Base-by-base conservation (phyloP, 2,888 invertebrate genomes). In the Calliphora vomitoria region DNA sequence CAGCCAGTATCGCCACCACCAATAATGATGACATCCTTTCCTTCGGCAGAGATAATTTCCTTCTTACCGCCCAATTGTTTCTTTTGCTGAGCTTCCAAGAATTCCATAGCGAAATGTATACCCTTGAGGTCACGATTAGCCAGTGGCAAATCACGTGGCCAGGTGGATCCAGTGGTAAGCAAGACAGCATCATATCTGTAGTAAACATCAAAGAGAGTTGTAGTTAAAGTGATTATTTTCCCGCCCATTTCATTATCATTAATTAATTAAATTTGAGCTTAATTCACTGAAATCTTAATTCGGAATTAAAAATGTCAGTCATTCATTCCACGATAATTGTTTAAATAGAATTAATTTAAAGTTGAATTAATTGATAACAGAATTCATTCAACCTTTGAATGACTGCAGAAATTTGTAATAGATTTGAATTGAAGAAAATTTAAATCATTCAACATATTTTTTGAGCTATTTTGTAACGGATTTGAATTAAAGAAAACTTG, bases 81-180 rank as follows among this genome's bases (percentile, higher is more conserved):
- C 94, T 99, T 98, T 94, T 99, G 99, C 97, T 98, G 99, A 85
- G 96, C 96, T 94, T 99, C 98, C 81, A 99, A 95, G 95, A 98
- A 99, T 93, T 97, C 98, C 97, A 99, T 99, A 4, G 99, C 99
- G 94, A 97, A 99, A 94, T 99, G 97, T 90, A 99, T 98, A 85
- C 99, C 99, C 90, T 96, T 95, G 50, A 99, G 94, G 92, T 99
- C 96, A 11, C 99, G 96, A 82, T 99, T 98, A 92, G 97, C 96
- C 75, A 98, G 95, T 0, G 96, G 96, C 86, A 98, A 93, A 94
- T 99, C 99, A 83, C 99, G 95, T 0, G 99, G 99, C 97, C 98
- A 98, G 0, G 99, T 99, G 6, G 99, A 98, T 8, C 99, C 99
- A 85, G 98, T 97, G 92, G 98, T 97, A 13, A 99, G 94, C 0